Conservation (phyloP, 2,113 vertebrate genomes). For the Cyphomyrus discorhynchus region DNA sequence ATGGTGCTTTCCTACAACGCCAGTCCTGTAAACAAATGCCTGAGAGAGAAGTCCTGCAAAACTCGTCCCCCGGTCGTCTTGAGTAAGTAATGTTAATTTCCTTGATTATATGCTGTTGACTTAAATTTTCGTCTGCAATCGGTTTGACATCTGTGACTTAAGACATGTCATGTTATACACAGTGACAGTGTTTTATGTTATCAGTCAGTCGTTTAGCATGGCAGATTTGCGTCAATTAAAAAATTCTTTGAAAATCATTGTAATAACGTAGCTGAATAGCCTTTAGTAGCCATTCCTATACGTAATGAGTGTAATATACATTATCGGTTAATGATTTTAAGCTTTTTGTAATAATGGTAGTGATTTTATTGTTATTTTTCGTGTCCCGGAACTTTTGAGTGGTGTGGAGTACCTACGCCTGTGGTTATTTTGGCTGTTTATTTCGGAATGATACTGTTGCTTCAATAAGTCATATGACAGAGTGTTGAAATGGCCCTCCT, state of each 20-base stretch:
- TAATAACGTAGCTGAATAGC: neutral
- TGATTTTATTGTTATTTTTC: neutral
- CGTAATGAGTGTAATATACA: neutral
- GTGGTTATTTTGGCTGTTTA: neutral
- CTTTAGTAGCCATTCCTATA: neutral
- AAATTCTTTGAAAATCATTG: neutral
- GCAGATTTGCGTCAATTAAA: neutral
- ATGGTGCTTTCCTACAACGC: conserved; percentile 35
- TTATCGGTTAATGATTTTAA: neutral
- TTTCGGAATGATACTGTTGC: neutral
- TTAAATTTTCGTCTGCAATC: neutral
- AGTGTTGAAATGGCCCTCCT: neutral
- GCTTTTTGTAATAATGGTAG: neutral
- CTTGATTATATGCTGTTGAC: neutral
- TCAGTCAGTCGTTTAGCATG: neutral
- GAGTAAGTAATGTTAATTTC: conserved; percentile 47
- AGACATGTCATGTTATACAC: neutral
- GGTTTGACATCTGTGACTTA: neutral
- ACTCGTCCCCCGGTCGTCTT: conserved; percentile 60
- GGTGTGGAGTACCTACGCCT: neutral
- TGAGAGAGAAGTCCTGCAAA: conserved; percentile 27
- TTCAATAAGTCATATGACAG: neutral
- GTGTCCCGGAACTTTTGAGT: neutral
- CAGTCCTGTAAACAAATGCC: conserved; percentile 41
- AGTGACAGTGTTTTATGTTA: neutral